Percentiles rank a stretch among this genome's conserved stretches.
phyloP scores from a whole-genome alignment of 2,797 vertebrate genomes.

The Coregonus sp. region DNA sequence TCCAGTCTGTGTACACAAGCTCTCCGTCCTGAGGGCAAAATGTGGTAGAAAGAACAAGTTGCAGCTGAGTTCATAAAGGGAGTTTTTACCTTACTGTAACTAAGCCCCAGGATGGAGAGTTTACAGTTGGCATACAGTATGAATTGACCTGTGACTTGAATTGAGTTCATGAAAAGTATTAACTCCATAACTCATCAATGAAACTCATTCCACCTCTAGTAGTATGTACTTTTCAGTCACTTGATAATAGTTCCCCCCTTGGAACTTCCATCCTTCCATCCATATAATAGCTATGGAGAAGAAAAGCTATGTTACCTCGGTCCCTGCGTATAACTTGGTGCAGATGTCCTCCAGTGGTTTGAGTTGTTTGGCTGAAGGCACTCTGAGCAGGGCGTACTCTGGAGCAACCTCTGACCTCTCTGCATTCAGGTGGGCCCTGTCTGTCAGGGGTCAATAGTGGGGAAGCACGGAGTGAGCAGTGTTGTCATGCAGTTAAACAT shows the following conservation, averaged over 20 bases:
- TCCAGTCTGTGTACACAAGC: constrained; percentile 88
- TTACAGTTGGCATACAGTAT: not conserved
- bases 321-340: constrained; percentile 83
- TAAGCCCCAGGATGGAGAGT: not conserved
- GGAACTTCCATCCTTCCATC: not conserved
- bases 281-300: not conserved
- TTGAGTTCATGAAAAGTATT: not conserved
- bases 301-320: constrained; percentile 76
- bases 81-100: not conserved
- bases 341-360: constrained; percentile 74
- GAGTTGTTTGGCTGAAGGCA: constrained; percentile 65
- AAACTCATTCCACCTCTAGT: not conserved
- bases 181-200: not conserved
- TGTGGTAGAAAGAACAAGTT: not conserved
- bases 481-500: not conserved
- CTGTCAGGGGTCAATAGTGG: constrained; percentile 44
- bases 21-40: constrained; percentile 84
- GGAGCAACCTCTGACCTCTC: constrained; percentile 33
- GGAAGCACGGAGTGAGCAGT: not conserved
- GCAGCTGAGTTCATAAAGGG: not conserved
- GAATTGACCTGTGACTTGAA: not conserved
- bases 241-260: not conserved
- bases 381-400: constrained; percentile 68
- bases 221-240: not conserved
- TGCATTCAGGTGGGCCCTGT: constrained; percentile 47